A percentile compares a stretch with the other conserved stretches of the same genome.
Conservation (phyloP, 1,140 invertebrate species). For the Neodiprion pinetum region DNA sequence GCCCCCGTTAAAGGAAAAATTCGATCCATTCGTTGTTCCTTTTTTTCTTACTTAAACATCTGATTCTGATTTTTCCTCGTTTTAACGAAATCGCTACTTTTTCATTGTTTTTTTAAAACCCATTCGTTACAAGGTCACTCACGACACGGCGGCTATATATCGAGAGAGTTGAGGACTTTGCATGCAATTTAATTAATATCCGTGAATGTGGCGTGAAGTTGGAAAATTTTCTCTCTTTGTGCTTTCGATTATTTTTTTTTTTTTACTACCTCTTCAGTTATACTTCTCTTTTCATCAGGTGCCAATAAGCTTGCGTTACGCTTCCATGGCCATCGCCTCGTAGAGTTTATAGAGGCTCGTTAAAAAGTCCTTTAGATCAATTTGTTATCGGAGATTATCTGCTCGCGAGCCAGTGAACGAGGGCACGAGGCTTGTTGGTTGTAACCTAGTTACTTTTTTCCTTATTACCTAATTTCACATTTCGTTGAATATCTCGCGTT, state of each 20-base stretch:
- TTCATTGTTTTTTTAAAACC: too few species aligned
- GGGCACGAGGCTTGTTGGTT: background rate
- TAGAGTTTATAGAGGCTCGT: background rate
- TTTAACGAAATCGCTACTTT: background rate
- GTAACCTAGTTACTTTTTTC: background rate
- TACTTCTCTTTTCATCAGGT: too few species aligned
- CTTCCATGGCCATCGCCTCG: background rate
- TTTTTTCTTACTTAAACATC: background rate
- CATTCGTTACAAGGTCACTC: too few species aligned
- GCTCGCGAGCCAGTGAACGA: background rate
- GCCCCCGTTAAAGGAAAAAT: too few species aligned
- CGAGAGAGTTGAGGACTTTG: background rate
- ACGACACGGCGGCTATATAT: too few species aligned
- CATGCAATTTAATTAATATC: background rate
- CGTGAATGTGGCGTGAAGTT: too few species aligned
- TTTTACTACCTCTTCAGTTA: too few species aligned
- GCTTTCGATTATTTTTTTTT: too few species aligned
- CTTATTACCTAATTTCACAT: background rate
- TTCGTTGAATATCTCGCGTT: background rate
- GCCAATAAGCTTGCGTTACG: too few species aligned
- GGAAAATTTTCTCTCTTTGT: background rate
- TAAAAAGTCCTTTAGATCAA: constrained; percentile 5
- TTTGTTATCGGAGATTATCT: background rate
- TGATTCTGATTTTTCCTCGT: background rate
- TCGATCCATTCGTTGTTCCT: background rate